Evolutionary conservation across 2,113 vertebrate genomes (phyloP).

Genomic region (Odontophorus gujanensis): DNA sequence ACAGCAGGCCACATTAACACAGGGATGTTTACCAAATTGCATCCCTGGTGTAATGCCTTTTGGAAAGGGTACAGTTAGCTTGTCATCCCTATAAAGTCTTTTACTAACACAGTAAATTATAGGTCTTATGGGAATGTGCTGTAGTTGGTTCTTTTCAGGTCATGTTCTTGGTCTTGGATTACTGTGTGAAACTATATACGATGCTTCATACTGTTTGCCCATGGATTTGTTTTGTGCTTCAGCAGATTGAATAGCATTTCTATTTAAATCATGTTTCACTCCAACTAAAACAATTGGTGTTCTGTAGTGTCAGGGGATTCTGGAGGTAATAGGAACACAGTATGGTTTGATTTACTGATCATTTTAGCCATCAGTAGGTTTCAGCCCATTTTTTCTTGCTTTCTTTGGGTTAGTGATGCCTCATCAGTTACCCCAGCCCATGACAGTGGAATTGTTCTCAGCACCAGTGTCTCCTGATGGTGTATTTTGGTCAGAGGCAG

Average conservation of each 20-base stretch:
- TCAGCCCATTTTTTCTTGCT: neutral
- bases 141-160: slow-evolving; percentile 36
- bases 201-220: neutral
- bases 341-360: neutral
- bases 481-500: neutral
- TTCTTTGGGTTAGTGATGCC: slow-evolving; percentile 9
- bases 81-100: slow-evolving; percentile 37
- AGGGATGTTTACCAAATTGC: neutral
- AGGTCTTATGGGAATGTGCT: slow-evolving; percentile 26
- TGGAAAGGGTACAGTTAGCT: slow-evolving; percentile 26
- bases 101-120: slow-evolving; percentile 10
- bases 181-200: neutral
- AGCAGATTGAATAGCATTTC: slow-evolving; percentile 37
- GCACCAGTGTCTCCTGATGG: neutral
- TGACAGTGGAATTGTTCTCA: neutral
- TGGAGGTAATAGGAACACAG: slow-evolving; percentile 12
- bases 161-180: neutral
- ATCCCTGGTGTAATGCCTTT: slow-evolving; percentile 1
- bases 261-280: slow-evolving; percentile 42
- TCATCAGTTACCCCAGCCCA: neutral
- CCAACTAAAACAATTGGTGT: slow-evolving; percentile 29
- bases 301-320: slow-evolving; percentile 32
- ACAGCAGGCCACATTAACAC: neutral
- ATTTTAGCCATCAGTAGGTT: accelerated
- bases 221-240: slow-evolving; percentile 21